These are phyloP conservation scores for Julus scandinavius DNA, from an alignment of 2,888 invertebrate genomes.

Conservation along the genomic window DNA sequence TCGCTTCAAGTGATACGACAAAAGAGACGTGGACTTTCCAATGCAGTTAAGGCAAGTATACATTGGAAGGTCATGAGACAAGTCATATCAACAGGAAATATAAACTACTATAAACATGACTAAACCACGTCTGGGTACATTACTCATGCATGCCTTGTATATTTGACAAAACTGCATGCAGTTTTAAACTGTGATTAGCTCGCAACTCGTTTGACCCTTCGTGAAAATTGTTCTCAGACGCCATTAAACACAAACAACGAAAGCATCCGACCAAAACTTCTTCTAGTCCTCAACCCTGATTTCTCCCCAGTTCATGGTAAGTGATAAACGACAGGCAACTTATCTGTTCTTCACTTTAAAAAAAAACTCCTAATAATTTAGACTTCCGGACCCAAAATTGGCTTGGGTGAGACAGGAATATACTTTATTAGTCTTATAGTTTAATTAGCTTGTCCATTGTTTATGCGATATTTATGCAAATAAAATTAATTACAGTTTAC, in stretches of 20 bases:
- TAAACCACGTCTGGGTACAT: not conserved
- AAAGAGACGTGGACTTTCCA: too few species aligned
- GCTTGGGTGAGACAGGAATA: not conserved
- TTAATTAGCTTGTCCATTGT: not conserved
- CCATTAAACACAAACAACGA: not conserved
- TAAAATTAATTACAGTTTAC: not conserved
- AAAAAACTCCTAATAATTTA: slow-evolving; percentile 11
- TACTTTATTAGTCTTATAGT: not conserved
- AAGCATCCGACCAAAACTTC: slow-evolving; percentile 8
- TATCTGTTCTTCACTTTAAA: not conserved
- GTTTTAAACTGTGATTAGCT: not conserved
- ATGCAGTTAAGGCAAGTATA: not conserved
- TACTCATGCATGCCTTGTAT: not conserved
- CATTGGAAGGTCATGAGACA: not conserved
- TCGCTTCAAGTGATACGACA: not conserved
- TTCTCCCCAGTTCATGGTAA: not conserved
- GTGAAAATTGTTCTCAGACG: not conserved
- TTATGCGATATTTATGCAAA: not conserved
- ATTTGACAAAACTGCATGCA: not conserved
- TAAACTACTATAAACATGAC: too few species aligned
- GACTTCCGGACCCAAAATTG: not conserved
- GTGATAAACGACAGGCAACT: not conserved
- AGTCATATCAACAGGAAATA: not conserved
- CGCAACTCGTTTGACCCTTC: not conserved
- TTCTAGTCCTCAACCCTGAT: not conserved